phyloP scores from a whole-genome alignment of 2,888 invertebrate genomes.

The Drosophila fulvimacula region DNA sequence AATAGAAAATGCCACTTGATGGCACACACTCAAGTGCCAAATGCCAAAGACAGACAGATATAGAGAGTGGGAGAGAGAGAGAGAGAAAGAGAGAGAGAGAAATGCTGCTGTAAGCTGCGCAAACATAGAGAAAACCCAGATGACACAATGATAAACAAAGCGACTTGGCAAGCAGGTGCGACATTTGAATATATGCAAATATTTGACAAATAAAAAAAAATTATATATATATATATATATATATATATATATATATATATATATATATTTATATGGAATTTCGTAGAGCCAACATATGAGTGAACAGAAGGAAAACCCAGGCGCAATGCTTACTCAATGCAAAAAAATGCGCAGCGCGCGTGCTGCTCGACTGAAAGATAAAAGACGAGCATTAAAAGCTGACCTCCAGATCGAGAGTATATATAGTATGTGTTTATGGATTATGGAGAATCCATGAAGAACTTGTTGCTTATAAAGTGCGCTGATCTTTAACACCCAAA shows the following conservation, averaged over 20 bases:
- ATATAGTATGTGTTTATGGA: conserved; percentile 18
- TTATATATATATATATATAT: conserved; percentile 6
- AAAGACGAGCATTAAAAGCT: conserved; percentile 10
- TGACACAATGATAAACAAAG: conserved; percentile 46
- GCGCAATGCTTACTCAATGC: conserved; percentile 61
- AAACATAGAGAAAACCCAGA: conserved; percentile 35
- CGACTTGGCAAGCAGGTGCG: conserved; percentile 9
- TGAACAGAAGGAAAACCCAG: conserved; percentile 64
- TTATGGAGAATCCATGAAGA: conserved; percentile 29
- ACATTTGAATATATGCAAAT: conserved; percentile 57
- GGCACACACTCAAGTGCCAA: conserved; percentile 43
- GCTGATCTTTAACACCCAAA: conserved; percentile 61
- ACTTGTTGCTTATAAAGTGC: conserved; percentile 65
- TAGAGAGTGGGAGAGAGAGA: neutral
- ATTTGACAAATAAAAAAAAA: conserved; percentile 35
- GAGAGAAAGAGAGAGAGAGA: neutral
- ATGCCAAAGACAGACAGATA: conserved; percentile 15
- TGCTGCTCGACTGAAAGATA: conserved; percentile 18
- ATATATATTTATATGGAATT: conserved; percentile 22
- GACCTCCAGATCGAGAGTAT: conserved; percentile 30
- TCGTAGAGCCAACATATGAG: conserved; percentile 1
- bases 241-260: neutral
- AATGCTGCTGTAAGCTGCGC: conserved; percentile 36
- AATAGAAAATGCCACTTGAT: conserved; percentile 54
- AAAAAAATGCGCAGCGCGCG: conserved; percentile 66